Evolutionary conservation across 1,140 invertebrate genomes (phyloP), one percentile per base, ranked within the genome.

Genomic region (Drosophila subobscura): DNA sequence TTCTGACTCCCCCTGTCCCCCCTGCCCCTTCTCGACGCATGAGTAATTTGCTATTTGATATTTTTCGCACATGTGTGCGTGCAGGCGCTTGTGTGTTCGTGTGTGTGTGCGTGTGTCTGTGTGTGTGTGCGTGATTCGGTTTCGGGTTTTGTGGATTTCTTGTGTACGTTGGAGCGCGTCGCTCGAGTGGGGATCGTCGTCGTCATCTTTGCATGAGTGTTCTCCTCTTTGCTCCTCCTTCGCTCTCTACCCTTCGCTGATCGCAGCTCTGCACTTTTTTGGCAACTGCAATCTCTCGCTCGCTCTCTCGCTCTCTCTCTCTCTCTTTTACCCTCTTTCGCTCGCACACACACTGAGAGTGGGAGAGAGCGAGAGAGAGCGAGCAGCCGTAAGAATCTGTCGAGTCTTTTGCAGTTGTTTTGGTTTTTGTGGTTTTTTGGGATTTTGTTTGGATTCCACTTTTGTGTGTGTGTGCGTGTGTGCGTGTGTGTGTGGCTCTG

Each of bases 21-120:
- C 10, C 4, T 25, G 1, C 29, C 55, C 20, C 75, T 55, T 51
- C 57, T 54, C 59, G 45, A 53, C 75, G 72, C 77, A 85, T 85
- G 81, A 86, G 80, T 85, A 86, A 85, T 86, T 85, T 85, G 81
- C 81, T 81, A 85, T 85, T 85, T 85, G 77, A 86, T 85, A 85
- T 85, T 77, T 85, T 74, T 57, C 40, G 57, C 23, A 33, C 27
- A 47, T 54, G 52, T 52, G 25, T 57, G 53, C 50, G 54, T 58
- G 56, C n/a, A n/a, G n/a, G n/a, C n/a, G n/a, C 16, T 1, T 20
- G 16, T 51, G 54, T 33, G 66, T 46, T 12, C 23, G 5, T 47
- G 22, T 29, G 5, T 47, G 22, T 42, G 25, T 42, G 27, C 22
- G 25, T 27, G 14, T 40, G 22, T 54, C 40, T 61, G 33, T 54